A percentile compares a stretch with the other conserved stretches of the same genome.
phyloP scores from a whole-genome alignment of 2,888 invertebrate genomes.

The Sphaerophoria taeniata region DNA sequence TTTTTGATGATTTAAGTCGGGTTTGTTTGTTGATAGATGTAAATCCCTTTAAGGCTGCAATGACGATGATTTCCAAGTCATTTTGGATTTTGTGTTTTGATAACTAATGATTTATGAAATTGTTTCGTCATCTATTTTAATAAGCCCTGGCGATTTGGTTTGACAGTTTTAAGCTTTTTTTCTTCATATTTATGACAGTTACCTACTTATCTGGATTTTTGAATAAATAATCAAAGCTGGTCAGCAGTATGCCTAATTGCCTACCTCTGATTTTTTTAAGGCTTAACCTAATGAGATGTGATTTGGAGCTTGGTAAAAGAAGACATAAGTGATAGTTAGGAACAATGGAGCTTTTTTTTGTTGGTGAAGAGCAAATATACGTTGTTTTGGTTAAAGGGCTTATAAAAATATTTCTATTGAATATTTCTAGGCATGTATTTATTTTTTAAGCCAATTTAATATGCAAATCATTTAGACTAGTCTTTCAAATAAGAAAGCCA shows the following conservation, averaged over 20 bases:
- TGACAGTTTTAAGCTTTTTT: slow-evolving; percentile 30
- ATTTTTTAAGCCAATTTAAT: too few relatives aligned
- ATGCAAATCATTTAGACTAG: too few relatives aligned
- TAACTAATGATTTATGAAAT: slow-evolving; percentile 42
- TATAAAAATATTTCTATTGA: too few relatives aligned
- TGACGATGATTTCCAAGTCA: not conserved
- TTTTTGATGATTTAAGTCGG: not conserved
- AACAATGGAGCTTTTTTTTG: not conserved
- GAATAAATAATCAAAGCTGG: slow-evolving; percentile 13
- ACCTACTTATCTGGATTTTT: slow-evolving; percentile 30
- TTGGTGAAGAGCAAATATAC: not conserved
- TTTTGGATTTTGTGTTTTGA: slow-evolving; percentile 10
- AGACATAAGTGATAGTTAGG: not conserved
- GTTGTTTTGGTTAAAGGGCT: not conserved
- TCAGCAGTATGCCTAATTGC: too few relatives aligned
- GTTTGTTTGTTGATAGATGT: slow-evolving; percentile 1
- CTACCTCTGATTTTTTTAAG: not conserved
- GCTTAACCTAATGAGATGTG: slow-evolving; percentile 30
- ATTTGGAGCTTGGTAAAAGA: slow-evolving; percentile 5
- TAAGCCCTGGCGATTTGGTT: slow-evolving; percentile 13
- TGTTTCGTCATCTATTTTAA: slow-evolving; percentile 36
- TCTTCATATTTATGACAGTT: slow-evolving; percentile 29
- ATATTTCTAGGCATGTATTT: too few relatives aligned
- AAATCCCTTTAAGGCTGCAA: slow-evolving; percentile 24
- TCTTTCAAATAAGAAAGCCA: too few relatives aligned